phyloP scores from a whole-genome alignment of 2,888 invertebrate genomes.

The Drosophila demipolita region DNA sequence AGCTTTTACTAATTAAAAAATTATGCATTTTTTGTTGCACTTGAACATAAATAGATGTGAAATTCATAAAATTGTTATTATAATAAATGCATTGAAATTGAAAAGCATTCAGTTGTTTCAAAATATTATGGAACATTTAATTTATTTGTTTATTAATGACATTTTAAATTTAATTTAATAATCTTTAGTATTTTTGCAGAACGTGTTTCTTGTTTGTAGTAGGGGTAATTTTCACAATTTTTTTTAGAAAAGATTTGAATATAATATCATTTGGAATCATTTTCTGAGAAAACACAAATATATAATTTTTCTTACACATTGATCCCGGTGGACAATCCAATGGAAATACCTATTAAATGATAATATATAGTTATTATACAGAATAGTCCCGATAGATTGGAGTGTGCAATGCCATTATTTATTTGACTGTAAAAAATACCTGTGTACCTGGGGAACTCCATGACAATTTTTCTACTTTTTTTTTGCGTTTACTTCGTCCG shows the following conservation, averaged over 20 bases:
- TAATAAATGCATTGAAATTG: not conserved
- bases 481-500: constrained; percentile 21
- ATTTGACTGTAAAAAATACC: constrained; percentile 26
- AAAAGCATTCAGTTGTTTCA: not conserved
- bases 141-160: not conserved
- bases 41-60: not conserved
- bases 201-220: not conserved
- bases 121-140: not conserved
- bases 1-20: not conserved
- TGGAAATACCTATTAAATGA: not conserved
- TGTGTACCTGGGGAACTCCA: constrained; percentile 76
- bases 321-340: not conserved
- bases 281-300: not conserved
- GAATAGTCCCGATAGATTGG: not conserved
- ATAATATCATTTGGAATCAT: not conserved
- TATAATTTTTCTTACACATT: not conserved
- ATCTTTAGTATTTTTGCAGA: not conserved
- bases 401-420: not conserved
- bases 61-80: not conserved
- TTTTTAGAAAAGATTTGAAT: not conserved
- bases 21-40: not conserved
- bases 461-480: constrained; percentile 30
- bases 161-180: not conserved
- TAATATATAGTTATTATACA: not conserved
- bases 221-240: not conserved